Evolutionary conservation across 2,888 invertebrate species (phyloP).

Genomic region (Tipula unca): DNA sequence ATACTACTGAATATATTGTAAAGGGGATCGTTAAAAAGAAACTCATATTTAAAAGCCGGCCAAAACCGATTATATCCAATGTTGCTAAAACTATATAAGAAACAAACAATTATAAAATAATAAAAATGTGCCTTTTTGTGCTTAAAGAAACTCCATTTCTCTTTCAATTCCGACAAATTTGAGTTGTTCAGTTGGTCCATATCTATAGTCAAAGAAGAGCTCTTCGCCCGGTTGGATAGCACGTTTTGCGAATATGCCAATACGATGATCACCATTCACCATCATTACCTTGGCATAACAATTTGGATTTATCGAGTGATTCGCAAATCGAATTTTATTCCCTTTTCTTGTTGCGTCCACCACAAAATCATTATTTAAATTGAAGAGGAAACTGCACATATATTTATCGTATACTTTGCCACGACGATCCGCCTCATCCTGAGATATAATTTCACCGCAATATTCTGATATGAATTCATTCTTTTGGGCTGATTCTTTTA

Average conservation of each 20-base stretch:
- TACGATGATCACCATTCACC: conserved; percentile 88
- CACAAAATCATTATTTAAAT: conserved; percentile 93
- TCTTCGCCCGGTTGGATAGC: conserved; percentile 96
- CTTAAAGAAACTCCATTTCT: conserved; percentile 81
- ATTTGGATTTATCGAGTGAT: conserved; percentile 98
- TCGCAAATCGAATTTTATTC: conserved; percentile 99
- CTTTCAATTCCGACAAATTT: conserved; percentile 98
- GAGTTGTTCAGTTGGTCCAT: conserved; percentile 95
- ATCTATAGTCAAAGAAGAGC: conserved; percentile 97
- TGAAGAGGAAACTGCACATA: conserved; percentile 98
- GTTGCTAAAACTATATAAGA: conserved; percentile 37
- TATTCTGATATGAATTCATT: conserved; percentile 99
- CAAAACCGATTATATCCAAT: conserved; percentile 79
- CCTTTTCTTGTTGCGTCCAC: conserved; percentile 98
- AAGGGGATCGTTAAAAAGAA: conserved; percentile 75
- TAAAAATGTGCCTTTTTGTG: neutral
- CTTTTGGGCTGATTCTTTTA: conserved; percentile 91
- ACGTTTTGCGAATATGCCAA: conserved; percentile 95
- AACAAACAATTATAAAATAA: conserved; percentile 9
- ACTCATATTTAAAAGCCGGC: conserved; percentile 78
- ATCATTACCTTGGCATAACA: conserved; percentile 99
- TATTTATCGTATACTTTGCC: conserved; percentile 99
- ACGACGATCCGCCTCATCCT: conserved; percentile 96
- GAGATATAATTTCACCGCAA: conserved; percentile 97
- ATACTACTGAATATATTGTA: conserved; percentile 57